Evolutionary conservation across 2,888 invertebrate genomes (phyloP), one percentile per base, ranked within the genome.

Genomic region (Camptogramma bilineatum): DNA sequence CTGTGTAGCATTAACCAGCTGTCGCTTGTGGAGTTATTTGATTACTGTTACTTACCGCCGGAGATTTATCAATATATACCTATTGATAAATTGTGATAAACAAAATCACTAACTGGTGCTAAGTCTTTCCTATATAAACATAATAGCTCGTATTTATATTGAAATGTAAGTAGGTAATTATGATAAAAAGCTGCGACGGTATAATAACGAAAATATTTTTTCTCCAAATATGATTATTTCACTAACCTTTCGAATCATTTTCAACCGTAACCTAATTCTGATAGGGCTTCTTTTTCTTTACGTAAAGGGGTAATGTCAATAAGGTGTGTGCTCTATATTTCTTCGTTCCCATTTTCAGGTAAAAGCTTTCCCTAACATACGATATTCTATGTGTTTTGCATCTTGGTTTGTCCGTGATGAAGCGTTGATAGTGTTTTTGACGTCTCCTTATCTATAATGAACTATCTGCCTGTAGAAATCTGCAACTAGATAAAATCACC

Each of bases 281-380:
- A 19, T 53, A 57, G 31, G 24, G 48, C 16, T 53, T 53, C 39
- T 42, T 34, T 42, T 52, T 21, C 42, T 68, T 52, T 47, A 31
- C 18, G 8, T 16, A 18, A 52, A 24, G 5, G 42, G 44, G 39
- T 46, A 16, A 71, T 76, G 77, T 77, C 77, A 79, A 80, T 79
- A 77, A 61, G 64, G 69, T 64, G 69, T 71, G 64, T 53, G 50
- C 73, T 73, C 73, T 73, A 74, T 74, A 75, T 80, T 76, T 76
- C 71, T 74, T 71, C 68, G 68, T 74, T 73, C 71, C 73, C 77
- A 77, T 80, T n/a, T 79, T 78, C 74, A 77, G 79, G 82, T 85
- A 84, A 85, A 83, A 86, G 83, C 82, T 82, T 84, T 85, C 82
- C 77, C 78, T 81, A 82, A 83, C 84, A 83, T 77, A 73, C 71